Base-by-base conservation (phyloP, 1,140 invertebrate genomes). In the Drosophila lowei region DNA sequence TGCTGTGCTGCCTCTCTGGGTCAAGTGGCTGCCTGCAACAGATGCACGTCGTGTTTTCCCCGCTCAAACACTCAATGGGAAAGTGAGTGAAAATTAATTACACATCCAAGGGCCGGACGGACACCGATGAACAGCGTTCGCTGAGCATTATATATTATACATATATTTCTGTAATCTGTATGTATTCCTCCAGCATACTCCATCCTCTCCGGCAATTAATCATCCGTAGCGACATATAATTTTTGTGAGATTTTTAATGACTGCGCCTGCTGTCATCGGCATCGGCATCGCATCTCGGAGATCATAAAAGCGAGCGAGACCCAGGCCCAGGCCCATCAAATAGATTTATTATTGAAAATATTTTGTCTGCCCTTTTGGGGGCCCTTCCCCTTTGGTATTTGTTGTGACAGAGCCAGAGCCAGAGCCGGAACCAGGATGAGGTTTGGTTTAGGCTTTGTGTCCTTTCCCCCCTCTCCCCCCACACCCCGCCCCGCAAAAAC, bases 331-430 rank as follows among this genome's bases (percentile, higher is more conserved):
- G 53, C 55, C 80, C 80, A 89, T 89, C 77, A 89, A 89, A 85
- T 89, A 85, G 85, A 89, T 89, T 89, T 89, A 89, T 89, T 89
- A 89, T 89, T 89, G 79, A 85, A 89, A 89, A 85, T 85, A 85
- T 89, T 90, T 83, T 65, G 71, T 53, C 73, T 80, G 81, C 70
- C 53, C 61, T 55, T 71, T 77, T 38, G 13, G 34, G 34, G 9
- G 34, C 34, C 34, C 11, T 2, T 13, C 11, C 11, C 11, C 11
- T 72, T 79, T 81, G 85, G 80, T 64, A 80, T 75, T 75, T 84
- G 73, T 79, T 79, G 65, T 72, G 64, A 77, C 76, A 70, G 50
- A 46, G 30, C 30, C 6, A 16, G 46, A 44, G 53, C 43, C 30
- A 30, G 9, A 7, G 15, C 42, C 23, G 42, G 38, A 48, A 62